Percentiles rank a stretch among this genome's conserved stretches.
Evolutionary conservation across 2,888 invertebrate genomes (phyloP).

Genomic region (Gibbula magus): DNA sequence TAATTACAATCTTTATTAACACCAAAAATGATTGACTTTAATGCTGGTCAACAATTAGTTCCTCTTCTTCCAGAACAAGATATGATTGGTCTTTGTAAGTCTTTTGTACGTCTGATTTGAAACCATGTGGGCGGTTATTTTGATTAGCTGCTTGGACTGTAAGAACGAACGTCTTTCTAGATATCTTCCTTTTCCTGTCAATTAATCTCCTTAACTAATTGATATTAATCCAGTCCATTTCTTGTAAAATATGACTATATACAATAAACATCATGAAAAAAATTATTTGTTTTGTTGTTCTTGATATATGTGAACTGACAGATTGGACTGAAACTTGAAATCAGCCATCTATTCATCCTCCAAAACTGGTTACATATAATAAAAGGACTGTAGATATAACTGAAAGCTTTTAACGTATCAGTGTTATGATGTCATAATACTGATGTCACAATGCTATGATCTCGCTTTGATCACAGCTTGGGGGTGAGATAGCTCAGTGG

Average conservation of each 20-base stretch:
- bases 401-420: too few relatives aligned
- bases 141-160: neutral
- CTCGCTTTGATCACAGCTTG: too few relatives aligned
- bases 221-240: conserved; percentile 13
- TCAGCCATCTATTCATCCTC: too few relatives aligned
- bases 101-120: neutral
- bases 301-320: too few relatives aligned
- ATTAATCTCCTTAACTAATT: neutral
- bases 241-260: conserved; percentile 8
- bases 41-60: neutral
- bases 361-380: too few relatives aligned
- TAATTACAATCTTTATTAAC: neutral
- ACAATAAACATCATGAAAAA: conserved; percentile 4
- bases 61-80: neutral
- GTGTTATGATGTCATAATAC: too few relatives aligned
- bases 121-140: neutral
- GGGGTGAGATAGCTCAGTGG: too few relatives aligned
- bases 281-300: neutral
- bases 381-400: too few relatives aligned
- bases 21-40: neutral
- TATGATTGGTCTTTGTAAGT: neutral
- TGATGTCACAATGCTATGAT: too few relatives aligned
- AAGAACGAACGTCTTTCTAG: neutral
- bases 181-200: neutral
- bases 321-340: too few relatives aligned